Percentiles rank a stretch among this genome's conserved stretches.
Evolutionary conservation across 2,888 invertebrate species (phyloP).

Genomic region (Megalurothrips usitatus): DNA sequence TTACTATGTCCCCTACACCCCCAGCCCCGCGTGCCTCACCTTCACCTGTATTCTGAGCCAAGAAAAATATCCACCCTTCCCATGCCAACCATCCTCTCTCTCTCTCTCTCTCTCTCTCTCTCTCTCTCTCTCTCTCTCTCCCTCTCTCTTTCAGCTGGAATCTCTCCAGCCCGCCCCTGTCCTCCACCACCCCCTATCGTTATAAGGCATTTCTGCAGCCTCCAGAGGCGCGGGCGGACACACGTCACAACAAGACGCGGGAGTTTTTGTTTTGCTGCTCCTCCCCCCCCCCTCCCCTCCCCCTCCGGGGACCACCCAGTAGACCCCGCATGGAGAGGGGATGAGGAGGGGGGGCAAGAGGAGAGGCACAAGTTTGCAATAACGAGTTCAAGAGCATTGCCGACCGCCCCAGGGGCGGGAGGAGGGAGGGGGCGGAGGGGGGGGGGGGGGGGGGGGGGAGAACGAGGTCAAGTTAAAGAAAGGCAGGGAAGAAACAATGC

Average conservation of each 20-base stretch:
- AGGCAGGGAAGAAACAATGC: not conserved
- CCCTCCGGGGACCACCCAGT: not conserved
- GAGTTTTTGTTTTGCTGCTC: slow-evolving; percentile 5
- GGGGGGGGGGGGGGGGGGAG: not conserved
- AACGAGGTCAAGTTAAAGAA: not conserved
- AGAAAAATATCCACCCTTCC: too few relatives aligned
- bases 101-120: too few relatives aligned
- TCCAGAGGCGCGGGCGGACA: not conserved
- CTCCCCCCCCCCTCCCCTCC: not conserved
- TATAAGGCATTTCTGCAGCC: not conserved
- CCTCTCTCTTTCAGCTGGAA: too few relatives aligned
- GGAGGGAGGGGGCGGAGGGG: not conserved
- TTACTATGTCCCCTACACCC: too few relatives aligned
- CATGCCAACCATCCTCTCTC: too few relatives aligned
- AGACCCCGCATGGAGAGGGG: too few relatives aligned
- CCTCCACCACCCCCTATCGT: too few relatives aligned
- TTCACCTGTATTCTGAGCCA: too few relatives aligned
- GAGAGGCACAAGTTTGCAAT: not conserved
- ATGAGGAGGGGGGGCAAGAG: too few relatives aligned
- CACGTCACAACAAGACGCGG: not conserved
- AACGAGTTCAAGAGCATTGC: not conserved
- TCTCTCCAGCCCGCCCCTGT: too few relatives aligned
- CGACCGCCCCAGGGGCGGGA: not conserved
- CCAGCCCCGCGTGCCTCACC: too few relatives aligned
- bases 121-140: too few relatives aligned